Evolutionary conservation across 2,888 invertebrate species (phyloP).

Genomic region (Nomada fucata): DNA sequence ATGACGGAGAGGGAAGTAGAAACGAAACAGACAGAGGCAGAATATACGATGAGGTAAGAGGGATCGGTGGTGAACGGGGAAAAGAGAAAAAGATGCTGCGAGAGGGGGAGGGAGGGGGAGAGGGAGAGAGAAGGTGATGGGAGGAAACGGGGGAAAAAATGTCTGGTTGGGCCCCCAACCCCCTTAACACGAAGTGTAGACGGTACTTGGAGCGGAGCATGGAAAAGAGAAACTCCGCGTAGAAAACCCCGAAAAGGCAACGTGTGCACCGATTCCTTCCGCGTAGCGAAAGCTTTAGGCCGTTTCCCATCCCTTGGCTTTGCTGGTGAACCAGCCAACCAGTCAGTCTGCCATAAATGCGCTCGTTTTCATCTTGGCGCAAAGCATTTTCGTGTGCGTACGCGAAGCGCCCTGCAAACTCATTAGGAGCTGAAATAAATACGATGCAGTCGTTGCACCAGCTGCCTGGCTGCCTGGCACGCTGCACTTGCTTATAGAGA

Average conservation of each 20-base stretch:
- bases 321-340: slow-evolving; percentile 56
- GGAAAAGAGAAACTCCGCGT: slow-evolving; percentile 61
- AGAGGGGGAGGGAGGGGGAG: too few species aligned
- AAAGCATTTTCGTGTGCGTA: slow-evolving; percentile 61
- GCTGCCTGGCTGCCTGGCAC: slow-evolving; percentile 27
- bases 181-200: slow-evolving; percentile 67
- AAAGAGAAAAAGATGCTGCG: neutral
- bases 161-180: slow-evolving; percentile 51
- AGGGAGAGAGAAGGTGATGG: slow-evolving; percentile 17
- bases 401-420: slow-evolving; percentile 70
- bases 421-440: slow-evolving; percentile 77
- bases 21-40: slow-evolving; percentile 36
- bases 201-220: slow-evolving; percentile 53
- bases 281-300: slow-evolving; percentile 68
- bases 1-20: neutral
- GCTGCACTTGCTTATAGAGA: slow-evolving; percentile 59
- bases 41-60: neutral
- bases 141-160: slow-evolving; percentile 47
- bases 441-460: slow-evolving; percentile 63
- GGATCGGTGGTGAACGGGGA: neutral
- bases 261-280: slow-evolving; percentile 70
- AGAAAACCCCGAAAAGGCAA: slow-evolving; percentile 70
- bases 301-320: slow-evolving; percentile 54
- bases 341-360: slow-evolving; percentile 53
- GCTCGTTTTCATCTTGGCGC: slow-evolving; percentile 57